Percentiles rank a stretch among this genome's conserved stretches.
Evolutionary conservation across 2,113 vertebrate species (phyloP).

Genomic region (Cololabis saira): DNA sequence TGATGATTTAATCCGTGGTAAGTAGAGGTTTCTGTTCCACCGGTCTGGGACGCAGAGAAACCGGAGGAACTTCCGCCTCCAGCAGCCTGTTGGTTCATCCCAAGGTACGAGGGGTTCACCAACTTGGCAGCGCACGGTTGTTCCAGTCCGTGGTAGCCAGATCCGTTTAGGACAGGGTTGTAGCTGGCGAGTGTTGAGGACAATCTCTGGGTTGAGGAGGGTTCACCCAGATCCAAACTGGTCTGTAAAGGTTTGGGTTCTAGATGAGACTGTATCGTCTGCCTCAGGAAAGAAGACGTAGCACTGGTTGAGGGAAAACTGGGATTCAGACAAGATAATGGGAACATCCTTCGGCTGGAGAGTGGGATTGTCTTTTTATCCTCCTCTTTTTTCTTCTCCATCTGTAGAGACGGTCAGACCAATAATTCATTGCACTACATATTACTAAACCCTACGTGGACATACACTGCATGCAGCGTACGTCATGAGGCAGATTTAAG

Average conservation of each 20-base stretch:
- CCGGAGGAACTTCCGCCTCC: constrained; percentile 68
- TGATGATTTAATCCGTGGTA: constrained; percentile 77
- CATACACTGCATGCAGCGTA: constrained; percentile 40
- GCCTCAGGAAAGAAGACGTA: constrained; percentile 82
- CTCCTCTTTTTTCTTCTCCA: constrained; percentile 91
- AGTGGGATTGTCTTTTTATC: constrained; percentile 88
- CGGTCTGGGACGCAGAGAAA: constrained; percentile 71
- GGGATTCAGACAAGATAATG: constrained; percentile 85
- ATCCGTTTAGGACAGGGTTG: constrained; percentile 80
- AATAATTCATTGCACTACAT: constrained; percentile 27
- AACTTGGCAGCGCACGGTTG: constrained; percentile 60
- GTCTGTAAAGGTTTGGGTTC: constrained; percentile 78
- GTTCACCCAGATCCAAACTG: constrained; percentile 73
- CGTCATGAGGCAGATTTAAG: constrained; percentile 29
- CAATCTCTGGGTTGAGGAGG: constrained; percentile 73
- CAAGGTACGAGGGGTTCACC: constrained; percentile 52
- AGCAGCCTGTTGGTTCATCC: constrained; percentile 63
- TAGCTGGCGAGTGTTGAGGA: constrained; percentile 74
- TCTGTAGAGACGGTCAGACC: constrained; percentile 72
- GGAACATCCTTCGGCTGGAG: constrained; percentile 90
- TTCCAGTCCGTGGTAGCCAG: constrained; percentile 74
- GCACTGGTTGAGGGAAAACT: constrained; percentile 80
- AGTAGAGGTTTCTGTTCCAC: constrained; percentile 67
- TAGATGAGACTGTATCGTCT: constrained; percentile 79
- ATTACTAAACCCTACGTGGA: not conserved